Evolutionary conservation across 1,140 invertebrate genomes (phyloP), one percentile per base, ranked within the genome.

Genomic region (Drosophila arizonae): DNA sequence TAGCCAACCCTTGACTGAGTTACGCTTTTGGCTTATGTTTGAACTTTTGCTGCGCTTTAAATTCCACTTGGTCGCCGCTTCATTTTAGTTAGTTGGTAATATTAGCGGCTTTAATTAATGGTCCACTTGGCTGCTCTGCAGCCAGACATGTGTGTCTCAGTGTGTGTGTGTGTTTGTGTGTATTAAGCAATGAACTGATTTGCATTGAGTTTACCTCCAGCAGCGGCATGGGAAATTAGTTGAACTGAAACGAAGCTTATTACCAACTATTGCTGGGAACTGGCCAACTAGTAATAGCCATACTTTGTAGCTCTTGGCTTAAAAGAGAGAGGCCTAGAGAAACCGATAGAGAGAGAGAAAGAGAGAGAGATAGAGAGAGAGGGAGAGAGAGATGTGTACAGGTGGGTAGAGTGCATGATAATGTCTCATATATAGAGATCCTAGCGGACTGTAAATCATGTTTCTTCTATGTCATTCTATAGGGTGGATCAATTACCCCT

Each of bases 51-150:
- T 52, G 74, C 36, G 68, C 45, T 72, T 69, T 69, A 66, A 69
- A 55, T 69, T 52, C 36, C 51, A 62, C 58, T 69, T 67, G 50
- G 70, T 24, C 51, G 64, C 60, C 39, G 62, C 54, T 66, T 71
- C 21, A 65, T 69, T 78, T 76, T 26, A 54, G 60, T 76, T 58
- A 86, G 81, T 79, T 87, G 66, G 66, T 88, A 86, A 82, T 87
- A 88, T 87, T 87, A 88, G 84, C 62, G 69, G 82, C 75, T 82
- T 78, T 87, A 87, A 87, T 87, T 87, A 87, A 87, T 79, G 74
- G 58, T 70, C 73, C 64, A 66, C 68, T 60, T 46, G 30, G 4
- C 48, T 36, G 11, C 21, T 62, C 58, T 50, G 46, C 45, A 13
- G 17, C 43, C n/a, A 46, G 9, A 17, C 15, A 46, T 33, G 8